A percentile compares a stretch with the other conserved stretches of the same genome.
Evolutionary conservation across 2,888 invertebrate species (phyloP).

Genomic region (Ichneumoninae sp.): DNA sequence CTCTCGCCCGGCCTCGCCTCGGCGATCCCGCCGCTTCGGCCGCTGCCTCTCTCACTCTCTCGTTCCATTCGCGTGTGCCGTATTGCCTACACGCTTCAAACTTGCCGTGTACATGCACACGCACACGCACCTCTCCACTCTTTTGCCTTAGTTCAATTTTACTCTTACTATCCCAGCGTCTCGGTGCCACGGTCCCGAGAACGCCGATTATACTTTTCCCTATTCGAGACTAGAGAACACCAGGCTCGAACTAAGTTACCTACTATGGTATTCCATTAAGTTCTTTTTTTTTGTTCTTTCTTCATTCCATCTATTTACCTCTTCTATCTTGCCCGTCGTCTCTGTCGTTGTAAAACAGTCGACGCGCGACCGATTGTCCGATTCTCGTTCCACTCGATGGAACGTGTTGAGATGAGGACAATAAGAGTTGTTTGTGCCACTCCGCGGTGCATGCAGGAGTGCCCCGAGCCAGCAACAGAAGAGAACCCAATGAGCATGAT

Average conservation of each 20-base stretch:
- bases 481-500: constrained; percentile 45
- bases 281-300: background rate
- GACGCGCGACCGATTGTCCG: constrained; percentile 49
- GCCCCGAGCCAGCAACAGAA: constrained; percentile 25
- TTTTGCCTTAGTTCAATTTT: constrained; percentile 49
- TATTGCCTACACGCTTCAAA: constrained; percentile 1
- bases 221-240: constrained; percentile 12
- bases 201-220: constrained; percentile 32
- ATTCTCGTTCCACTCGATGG: constrained; percentile 55
- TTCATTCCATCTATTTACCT: constrained; percentile 20
- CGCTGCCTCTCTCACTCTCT: constrained; percentile 48
- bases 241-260: background rate
- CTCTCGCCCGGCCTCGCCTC: constrained; percentile 70
- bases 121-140: constrained; percentile 28
- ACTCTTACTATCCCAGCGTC: constrained; percentile 50
- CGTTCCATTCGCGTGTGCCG: constrained; percentile 36
- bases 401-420: constrained; percentile 46
- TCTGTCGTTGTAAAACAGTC: constrained; percentile 45
- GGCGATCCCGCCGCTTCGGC: constrained; percentile 43
- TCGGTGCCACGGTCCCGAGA: constrained; percentile 49
- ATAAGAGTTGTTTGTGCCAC: constrained; percentile 53
- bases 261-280: constrained; percentile 24
- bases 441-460: constrained; percentile 40
- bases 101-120: constrained; percentile 7
- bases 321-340: constrained; percentile 7